Percentiles rank a stretch among this genome's conserved stretches.
Evolutionary conservation across 1,140 invertebrate species (phyloP).

Genomic region (Brachionus paranguensis): DNA sequence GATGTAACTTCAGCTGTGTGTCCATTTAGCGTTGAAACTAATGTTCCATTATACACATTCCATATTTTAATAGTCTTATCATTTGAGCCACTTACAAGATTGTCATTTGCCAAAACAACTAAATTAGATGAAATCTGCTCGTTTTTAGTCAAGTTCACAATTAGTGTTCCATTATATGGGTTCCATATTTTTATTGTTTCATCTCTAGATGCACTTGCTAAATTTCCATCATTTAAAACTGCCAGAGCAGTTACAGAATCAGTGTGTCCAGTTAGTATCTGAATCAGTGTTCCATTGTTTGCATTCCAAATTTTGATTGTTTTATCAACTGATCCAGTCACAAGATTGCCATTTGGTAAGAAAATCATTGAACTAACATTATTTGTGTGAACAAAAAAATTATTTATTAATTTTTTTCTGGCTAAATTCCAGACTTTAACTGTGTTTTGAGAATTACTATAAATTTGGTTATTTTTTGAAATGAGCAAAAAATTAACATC

Average conservation of each 20-base stretch:
- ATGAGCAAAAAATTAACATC: background rate
- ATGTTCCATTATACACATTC: background rate
- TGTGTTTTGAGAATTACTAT: background rate
- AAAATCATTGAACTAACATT: background rate
- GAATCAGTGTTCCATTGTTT: background rate
- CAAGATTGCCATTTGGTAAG: conserved; percentile 86
- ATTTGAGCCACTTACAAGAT: background rate
- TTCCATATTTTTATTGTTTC: conserved; percentile 3
- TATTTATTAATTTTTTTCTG: background rate
- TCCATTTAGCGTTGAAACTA: background rate
- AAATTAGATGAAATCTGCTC: background rate
- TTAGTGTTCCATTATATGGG: conserved; percentile 4
- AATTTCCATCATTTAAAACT: background rate
- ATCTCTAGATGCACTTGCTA: background rate
- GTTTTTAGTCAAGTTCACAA: background rate
- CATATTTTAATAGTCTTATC: background rate
- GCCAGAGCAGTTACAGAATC: background rate
- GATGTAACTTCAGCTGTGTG: background rate
- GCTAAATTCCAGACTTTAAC: background rate
- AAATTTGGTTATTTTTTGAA: background rate
- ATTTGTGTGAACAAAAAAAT: background rate
- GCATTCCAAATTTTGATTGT: conserved; percentile 92
- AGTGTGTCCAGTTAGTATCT: background rate
- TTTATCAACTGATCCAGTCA: conserved; percentile 91
- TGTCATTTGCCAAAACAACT: background rate